Evolutionary conservation across 2,888 invertebrate species (phyloP), one percentile per base, ranked within the genome.

Genomic region (Agrochola litura): DNA sequence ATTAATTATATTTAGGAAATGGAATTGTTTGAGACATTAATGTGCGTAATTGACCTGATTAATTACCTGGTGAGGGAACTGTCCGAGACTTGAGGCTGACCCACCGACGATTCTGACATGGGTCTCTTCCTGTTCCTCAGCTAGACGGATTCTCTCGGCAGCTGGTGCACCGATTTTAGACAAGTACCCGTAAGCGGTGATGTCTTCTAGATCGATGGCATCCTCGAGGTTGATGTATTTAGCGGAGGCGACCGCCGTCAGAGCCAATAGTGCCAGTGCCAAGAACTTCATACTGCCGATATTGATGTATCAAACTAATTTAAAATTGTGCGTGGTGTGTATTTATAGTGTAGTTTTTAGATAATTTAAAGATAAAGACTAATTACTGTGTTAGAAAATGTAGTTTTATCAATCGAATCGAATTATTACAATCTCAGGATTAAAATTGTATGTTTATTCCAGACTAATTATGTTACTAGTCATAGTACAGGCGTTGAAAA

Each of bases 61-160:
- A 41, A 52, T 76, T 81, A 91, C 91, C 88, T 90, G 90, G 76
- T 88, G 83, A 2, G 89, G 89, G 76, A 88, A 84, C 61, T 90
- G 81, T 9, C 89, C 90, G 41, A 80, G 65, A 0, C 52, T n/a
- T 22, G 89, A 66, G 2, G 60, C 0, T 0, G 73, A 65, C 19
- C 91, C 91, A 43, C 90, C 91, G 6, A 88, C 84, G 10, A 91
- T 91, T 80, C 90, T 90, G 60, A 0, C n/a, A 1, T 65, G 60
- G 49, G 0, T 58, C 22, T 41, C 46, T 71, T 22, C 81, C 79
- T 83, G 80, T 66, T 84, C 86, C 30, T 81, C 81, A 25, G 73
- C 82, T 79, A 82, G 56, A 41, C 79, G 84, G 61, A 91, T 87
- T 75, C 70, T 77, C 0, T 86, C 79, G 19, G 90, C 91, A 58